Evolutionary conservation across 1,140 invertebrate genomes (phyloP).

Genomic region (Centruroides sculpturatus): DNA sequence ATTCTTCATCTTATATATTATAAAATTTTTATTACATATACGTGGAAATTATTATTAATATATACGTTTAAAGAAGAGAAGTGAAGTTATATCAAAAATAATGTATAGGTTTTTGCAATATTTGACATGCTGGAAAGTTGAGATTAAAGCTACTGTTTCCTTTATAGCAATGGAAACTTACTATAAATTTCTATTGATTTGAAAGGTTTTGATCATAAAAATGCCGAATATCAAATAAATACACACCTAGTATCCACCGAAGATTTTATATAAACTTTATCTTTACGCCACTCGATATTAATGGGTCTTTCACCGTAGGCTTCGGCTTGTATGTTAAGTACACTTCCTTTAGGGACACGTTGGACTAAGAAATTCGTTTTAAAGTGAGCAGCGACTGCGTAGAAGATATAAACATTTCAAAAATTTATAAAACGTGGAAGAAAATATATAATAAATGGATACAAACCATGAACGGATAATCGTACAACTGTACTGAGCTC

Average conservation of each 20-base stretch:
- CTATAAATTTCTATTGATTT: too few species aligned
- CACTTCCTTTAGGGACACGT: conserved; percentile 20
- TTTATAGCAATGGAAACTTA: too few species aligned
- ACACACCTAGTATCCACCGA: conserved; percentile 12
- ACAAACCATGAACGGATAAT: conserved; percentile 38
- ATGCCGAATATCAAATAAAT: neutral
- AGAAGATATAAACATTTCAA: neutral
- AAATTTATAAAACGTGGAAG: neutral
- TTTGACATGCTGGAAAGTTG: too few species aligned
- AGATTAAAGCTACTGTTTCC: too few species aligned
- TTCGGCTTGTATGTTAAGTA: conserved; percentile 28
- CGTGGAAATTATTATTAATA: neutral
- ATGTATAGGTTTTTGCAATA: too few species aligned
- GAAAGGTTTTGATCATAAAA: too few species aligned
- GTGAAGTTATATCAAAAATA: too few species aligned
- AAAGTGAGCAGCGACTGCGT: conserved; percentile 22
- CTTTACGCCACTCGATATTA: conserved; percentile 28
- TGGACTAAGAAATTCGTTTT: conserved; percentile 17
- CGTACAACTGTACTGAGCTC: conserved; percentile 51
- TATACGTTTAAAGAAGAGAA: neutral
- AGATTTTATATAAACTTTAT: conserved; percentile 15
- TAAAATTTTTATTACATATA: too few species aligned
- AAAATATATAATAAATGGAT: conserved; percentile 3
- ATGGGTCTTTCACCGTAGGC: conserved; percentile 24
- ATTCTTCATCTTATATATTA: too few species aligned